These are phyloP conservation scores for Emberiza fucata DNA, from an alignment of 2,113 vertebrate genomes.

Conservation along the genomic window DNA sequence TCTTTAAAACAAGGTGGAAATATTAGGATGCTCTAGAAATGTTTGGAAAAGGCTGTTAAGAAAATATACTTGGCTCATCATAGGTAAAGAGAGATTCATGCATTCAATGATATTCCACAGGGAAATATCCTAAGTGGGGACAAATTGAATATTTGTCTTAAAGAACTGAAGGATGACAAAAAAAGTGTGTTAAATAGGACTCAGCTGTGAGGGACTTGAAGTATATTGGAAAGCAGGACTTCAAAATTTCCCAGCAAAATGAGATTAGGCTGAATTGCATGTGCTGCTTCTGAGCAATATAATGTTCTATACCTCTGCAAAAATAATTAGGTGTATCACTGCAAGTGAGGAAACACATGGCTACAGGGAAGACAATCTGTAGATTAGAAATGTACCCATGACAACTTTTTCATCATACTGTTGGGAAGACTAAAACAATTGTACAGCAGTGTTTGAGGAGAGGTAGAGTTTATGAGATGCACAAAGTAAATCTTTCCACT, in stretches of 20 bases:
- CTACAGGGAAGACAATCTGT: neutral
- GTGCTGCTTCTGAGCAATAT: neutral
- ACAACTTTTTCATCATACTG: neutral
- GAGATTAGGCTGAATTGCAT: neutral
- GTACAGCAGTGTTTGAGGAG: neutral
- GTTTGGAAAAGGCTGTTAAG: neutral
- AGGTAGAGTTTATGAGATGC: neutral
- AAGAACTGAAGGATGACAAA: neutral
- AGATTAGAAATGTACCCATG: neutral
- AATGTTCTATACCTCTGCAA: neutral
- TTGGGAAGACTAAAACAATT: neutral
- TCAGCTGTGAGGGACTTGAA: neutral
- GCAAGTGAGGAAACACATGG: neutral
- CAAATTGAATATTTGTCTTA: neutral
- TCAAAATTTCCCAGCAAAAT: neutral
- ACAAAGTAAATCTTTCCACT: neutral
- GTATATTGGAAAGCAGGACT: neutral
- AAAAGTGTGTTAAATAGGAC: neutral
- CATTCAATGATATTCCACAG: neutral
- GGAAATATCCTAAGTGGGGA: neutral
- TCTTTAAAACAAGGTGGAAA: neutral
- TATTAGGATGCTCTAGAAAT: neutral
- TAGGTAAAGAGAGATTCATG: neutral
- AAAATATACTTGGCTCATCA: neutral
- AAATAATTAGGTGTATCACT: neutral